Evolutionary conservation across 2,113 vertebrate species (phyloP).

Genomic region (Laterallus jamaicensis): DNA sequence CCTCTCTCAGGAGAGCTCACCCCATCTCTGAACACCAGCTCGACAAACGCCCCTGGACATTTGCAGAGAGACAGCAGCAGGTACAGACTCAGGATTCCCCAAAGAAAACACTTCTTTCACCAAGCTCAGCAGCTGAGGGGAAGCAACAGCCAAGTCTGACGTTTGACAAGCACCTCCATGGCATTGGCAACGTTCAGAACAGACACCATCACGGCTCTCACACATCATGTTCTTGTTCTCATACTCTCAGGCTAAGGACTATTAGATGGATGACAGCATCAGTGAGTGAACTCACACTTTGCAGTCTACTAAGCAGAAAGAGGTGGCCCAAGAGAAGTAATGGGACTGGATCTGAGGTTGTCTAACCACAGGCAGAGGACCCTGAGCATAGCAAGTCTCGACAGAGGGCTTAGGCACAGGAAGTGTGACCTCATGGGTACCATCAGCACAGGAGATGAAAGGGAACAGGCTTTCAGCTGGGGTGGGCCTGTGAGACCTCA

Average conservation of each 20-base stretch:
- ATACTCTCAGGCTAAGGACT: neutral
- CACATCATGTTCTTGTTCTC: neutral
- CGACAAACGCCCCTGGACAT: neutral
- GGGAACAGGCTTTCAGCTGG: neutral
- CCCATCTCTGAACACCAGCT: neutral
- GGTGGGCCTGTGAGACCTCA: neutral
- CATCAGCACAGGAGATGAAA: neutral
- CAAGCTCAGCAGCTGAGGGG: neutral
- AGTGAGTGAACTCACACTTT: neutral
- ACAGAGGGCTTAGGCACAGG: neutral
- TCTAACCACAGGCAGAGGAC: neutral
- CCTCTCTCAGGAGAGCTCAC: neutral
- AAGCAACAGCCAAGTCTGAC: neutral
- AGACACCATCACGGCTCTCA: neutral
- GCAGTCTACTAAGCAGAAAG: neutral
- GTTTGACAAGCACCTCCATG: neutral
- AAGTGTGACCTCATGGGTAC: neutral
- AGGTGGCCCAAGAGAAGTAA: neutral
- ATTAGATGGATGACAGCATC: neutral
- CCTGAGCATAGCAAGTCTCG: neutral
- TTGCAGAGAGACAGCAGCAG: neutral
- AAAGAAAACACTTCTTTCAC: neutral
- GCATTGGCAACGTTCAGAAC: neutral
- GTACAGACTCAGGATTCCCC: neutral
- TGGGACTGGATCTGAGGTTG: neutral